Conservation (phyloP, 2,797 vertebrate genomes). For the Spinus pinus region DNA sequence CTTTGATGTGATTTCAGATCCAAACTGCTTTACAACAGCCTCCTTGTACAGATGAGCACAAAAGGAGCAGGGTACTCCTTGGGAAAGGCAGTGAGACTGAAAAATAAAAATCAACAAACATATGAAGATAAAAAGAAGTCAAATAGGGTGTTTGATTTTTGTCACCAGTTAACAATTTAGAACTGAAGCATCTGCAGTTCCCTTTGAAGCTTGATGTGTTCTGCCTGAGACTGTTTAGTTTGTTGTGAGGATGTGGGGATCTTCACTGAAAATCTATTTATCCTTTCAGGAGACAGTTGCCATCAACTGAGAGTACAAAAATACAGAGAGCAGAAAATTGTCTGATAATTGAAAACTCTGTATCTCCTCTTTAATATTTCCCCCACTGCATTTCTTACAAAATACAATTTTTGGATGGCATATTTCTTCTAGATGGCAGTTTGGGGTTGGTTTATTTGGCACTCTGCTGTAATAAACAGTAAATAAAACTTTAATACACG, state of each 20-base stretch:
- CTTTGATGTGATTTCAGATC: background rate
- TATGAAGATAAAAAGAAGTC: background rate
- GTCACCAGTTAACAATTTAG: background rate
- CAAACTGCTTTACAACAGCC: background rate
- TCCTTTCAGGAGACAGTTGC: background rate
- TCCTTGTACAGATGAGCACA: background rate
- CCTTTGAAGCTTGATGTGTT: background rate
- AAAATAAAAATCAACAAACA: background rate
- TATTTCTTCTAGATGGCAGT: background rate
- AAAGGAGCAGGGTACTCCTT: background rate
- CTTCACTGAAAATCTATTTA: background rate
- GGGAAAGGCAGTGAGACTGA: background rate
- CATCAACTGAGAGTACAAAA: background rate
- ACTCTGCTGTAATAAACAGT: background rate
- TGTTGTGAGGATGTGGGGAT: background rate
- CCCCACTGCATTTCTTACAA: background rate
- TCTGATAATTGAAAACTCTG: background rate
- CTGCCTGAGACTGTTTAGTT: background rate
- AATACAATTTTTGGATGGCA: background rate
- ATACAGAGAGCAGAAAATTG: background rate
- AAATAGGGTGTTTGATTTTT: background rate
- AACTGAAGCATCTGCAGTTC: background rate
- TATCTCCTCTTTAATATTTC: background rate
- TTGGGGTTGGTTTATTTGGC: background rate
- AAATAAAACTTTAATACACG: background rate